Percentiles rank a stretch among this genome's conserved stretches.
These are phyloP conservation scores for Aphelinus atriplicis DNA, from an alignment of 1,140 invertebrate species.

Conservation along the genomic window DNA sequence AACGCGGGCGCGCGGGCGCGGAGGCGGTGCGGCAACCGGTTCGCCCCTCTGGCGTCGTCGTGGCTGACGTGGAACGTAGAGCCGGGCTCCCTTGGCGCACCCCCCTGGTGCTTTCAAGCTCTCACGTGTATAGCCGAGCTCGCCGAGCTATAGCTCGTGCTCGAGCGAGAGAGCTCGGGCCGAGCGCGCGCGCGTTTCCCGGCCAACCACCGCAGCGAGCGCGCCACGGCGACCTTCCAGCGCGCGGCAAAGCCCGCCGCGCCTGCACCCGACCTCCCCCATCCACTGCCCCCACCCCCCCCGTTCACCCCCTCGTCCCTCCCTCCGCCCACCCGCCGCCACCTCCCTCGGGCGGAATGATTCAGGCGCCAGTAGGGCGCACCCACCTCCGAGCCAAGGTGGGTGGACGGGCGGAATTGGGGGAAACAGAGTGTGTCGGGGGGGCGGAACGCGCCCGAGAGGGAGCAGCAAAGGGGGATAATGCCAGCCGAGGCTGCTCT, in stretches of 20 bases:
- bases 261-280: constrained; percentile 20
- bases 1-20: too few species aligned
- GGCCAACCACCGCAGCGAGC: constrained; percentile 30
- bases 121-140: constrained; percentile 30
- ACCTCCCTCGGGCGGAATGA: constrained; percentile 61
- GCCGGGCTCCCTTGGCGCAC: constrained; percentile 10
- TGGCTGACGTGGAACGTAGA: neutral
- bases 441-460: constrained; percentile 43
- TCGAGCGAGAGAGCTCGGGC: neutral
- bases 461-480: constrained; percentile 51
- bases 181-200: constrained; percentile 24
- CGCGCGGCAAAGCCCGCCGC: neutral
- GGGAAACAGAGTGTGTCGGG: constrained; percentile 64
- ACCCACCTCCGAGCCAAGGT: constrained; percentile 58
- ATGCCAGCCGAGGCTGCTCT: constrained; percentile 59
- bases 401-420: constrained; percentile 51
- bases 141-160: constrained; percentile 28
- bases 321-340: constrained; percentile 44
- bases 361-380: constrained; percentile 66
- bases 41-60: neutral
- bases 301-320: constrained; percentile 19
- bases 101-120: constrained; percentile 30
- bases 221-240: neutral
- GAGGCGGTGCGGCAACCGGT: neutral
- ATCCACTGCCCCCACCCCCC: constrained; percentile 33